These are phyloP conservation scores for Phortica variegata DNA, from an alignment of 1,140 invertebrate species.

Conservation along the genomic window DNA sequence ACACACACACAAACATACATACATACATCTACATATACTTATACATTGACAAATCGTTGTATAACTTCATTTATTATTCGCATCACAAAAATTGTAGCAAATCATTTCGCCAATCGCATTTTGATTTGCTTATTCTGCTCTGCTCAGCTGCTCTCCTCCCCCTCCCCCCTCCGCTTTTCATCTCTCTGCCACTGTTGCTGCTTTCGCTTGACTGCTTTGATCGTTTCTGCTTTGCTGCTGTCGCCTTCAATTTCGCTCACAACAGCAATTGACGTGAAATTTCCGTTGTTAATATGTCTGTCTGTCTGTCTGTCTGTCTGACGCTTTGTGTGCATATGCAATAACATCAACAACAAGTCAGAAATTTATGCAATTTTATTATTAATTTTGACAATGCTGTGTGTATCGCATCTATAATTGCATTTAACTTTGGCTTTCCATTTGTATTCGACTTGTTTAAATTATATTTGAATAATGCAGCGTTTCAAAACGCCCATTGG, in stretches of 20 bases:
- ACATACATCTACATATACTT: constrained; percentile 51
- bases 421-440: constrained; percentile 16
- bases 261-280: background rate
- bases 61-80: constrained; percentile 51
- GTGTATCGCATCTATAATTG: constrained; percentile 18
- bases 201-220: background rate
- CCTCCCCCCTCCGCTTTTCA: background rate
- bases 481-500: constrained; percentile 3
- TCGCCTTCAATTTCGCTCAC: background rate
- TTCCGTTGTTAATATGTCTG: constrained; percentile 36
- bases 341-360: no score
- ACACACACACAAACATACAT: constrained; percentile 42
- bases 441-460: constrained; percentile 22
- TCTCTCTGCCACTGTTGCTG: background rate
- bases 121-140: constrained; percentile 43
- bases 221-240: constrained; percentile 13
- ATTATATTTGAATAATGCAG: background rate
- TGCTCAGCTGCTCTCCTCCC: background rate
- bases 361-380: constrained; percentile 51
- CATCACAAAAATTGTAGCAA: constrained; percentile 54
- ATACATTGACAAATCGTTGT: no score
- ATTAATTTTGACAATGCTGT: constrained; percentile 46
- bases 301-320: constrained; percentile 42
- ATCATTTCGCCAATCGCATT: constrained; percentile 54
- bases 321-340: no score